A percentile compares a stretch with the other conserved stretches of the same genome.
These are phyloP conservation scores for Montipora sp. DNA, from an alignment of 64 coral and sea anemone species.

Conservation along the genomic window DNA sequence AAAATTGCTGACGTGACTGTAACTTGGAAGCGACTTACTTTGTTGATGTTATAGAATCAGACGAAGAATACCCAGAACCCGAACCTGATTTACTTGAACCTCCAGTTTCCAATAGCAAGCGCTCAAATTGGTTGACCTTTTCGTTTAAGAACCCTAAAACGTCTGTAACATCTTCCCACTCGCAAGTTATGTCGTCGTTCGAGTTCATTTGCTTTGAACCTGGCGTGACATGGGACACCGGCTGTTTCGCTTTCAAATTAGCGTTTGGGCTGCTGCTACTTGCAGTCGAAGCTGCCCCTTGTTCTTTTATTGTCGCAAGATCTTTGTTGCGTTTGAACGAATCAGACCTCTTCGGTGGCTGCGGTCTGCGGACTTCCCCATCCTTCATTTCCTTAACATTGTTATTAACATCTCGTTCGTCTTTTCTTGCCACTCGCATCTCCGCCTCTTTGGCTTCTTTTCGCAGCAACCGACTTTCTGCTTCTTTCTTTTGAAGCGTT, in stretches of 20 bases:
- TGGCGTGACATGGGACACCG: slow-evolving; percentile 1
- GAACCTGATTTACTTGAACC: slow-evolving; percentile 66
- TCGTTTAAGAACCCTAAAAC: slow-evolving; percentile 92
- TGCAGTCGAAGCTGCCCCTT: neutral
- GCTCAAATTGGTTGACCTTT: slow-evolving; percentile 94
- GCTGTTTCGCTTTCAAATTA: slow-evolving; percentile 39
- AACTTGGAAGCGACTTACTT: slow-evolving; percentile 10
- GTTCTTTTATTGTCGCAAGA: slow-evolving; percentile 49
- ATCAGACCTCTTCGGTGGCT: slow-evolving; percentile 87
- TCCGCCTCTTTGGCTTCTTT: slow-evolving; percentile 76
- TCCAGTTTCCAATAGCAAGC: slow-evolving; percentile 85
- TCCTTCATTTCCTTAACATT: neutral
- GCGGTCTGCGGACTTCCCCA: slow-evolving; percentile 50
- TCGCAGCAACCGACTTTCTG: slow-evolving; percentile 70
- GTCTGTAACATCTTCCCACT: slow-evolving; percentile 93
- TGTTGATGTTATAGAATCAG: slow-evolving; percentile 55
- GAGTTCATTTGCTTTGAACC: slow-evolving; percentile 64
- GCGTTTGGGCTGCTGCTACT: slow-evolving; percentile 12
- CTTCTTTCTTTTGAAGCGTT: slow-evolving; percentile 90
- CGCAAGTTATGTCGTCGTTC: slow-evolving; percentile 71
- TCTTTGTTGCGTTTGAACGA: slow-evolving; percentile 84
- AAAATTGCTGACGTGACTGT: too few relatives aligned
- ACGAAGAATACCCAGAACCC: slow-evolving; percentile 59
- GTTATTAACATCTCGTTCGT: slow-evolving; percentile 37
- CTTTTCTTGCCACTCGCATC: slow-evolving; percentile 11